Conservation (phyloP, 2,113 vertebrate species). For the Fregetta grallaria region DNA sequence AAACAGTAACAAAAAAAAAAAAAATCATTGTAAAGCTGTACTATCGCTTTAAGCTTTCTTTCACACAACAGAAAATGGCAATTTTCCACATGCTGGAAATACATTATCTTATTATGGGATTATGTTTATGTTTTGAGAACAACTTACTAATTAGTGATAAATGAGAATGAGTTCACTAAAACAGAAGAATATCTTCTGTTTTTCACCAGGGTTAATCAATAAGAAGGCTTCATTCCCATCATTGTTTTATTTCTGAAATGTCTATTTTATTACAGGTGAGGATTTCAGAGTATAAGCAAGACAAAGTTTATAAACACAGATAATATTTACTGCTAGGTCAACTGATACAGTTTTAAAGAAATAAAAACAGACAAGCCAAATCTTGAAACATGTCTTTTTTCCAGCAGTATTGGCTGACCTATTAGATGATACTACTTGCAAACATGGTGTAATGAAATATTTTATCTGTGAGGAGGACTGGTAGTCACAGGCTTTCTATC, state of each 20-base stretch:
- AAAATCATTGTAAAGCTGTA: neutral
- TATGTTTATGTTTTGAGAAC: neutral
- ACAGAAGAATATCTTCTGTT: neutral
- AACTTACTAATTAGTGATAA: neutral
- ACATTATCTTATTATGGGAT: neutral
- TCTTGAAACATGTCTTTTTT: neutral
- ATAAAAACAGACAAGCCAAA: neutral
- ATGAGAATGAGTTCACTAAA: neutral
- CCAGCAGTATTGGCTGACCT: neutral
- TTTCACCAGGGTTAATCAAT: neutral
- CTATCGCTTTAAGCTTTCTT: neutral
- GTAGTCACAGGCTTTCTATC: neutral
- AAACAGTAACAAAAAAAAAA: neutral
- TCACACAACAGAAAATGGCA: neutral
- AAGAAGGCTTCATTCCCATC: neutral
- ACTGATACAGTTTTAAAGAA: neutral
- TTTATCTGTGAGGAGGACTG: neutral
- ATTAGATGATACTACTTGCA: neutral
- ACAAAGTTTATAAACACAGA: neutral
- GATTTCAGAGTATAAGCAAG: neutral
- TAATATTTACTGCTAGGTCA: neutral
- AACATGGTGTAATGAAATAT: neutral
- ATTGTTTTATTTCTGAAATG: neutral
- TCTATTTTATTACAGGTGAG: neutral
- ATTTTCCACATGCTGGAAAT: neutral